Evolutionary conservation across 2,888 invertebrate genomes (phyloP).

Genomic region (Prosopocoilus inquinatus): DNA sequence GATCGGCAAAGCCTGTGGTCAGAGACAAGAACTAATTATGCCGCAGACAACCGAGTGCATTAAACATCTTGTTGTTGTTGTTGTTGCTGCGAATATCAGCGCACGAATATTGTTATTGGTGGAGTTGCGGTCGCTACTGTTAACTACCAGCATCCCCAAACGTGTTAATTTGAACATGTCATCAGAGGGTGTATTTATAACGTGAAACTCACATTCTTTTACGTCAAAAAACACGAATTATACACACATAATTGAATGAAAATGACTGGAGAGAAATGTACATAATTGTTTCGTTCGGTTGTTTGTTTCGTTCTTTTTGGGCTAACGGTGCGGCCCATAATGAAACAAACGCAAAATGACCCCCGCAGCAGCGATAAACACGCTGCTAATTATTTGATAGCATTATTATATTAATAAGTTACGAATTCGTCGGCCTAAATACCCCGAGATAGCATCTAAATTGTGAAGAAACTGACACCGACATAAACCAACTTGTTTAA

Average conservation of each 20-base stretch:
- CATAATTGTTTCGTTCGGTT: no score
- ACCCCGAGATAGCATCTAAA: constrained; percentile 10
- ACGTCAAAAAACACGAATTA: no score
- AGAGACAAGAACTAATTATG: constrained; percentile 1
- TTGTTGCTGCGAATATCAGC: background rate
- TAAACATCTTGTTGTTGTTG: background rate
- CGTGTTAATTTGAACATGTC: no score
- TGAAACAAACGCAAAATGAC: no score
- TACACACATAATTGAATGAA: no score
- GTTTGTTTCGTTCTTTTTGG: no score
- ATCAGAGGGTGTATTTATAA: no score
- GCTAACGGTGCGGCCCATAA: no score
- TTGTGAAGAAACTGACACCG: constrained; percentile 11
- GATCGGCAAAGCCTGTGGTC: constrained; percentile 4
- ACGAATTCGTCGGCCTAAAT: constrained; percentile 4
- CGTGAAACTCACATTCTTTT: no score
- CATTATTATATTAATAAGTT: constrained; percentile 12
- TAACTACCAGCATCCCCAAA: background rate
- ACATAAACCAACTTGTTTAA: constrained; percentile 10
- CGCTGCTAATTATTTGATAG: constrained; percentile 12
- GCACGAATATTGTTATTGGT: background rate
- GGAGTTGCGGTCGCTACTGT: constrained; percentile 1
- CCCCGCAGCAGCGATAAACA: constrained; percentile 4
- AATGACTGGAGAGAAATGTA: no score
- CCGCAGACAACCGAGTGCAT: background rate